Conservation (phyloP, 2,888 invertebrate species). For the Drosophila acutilabella region DNA sequence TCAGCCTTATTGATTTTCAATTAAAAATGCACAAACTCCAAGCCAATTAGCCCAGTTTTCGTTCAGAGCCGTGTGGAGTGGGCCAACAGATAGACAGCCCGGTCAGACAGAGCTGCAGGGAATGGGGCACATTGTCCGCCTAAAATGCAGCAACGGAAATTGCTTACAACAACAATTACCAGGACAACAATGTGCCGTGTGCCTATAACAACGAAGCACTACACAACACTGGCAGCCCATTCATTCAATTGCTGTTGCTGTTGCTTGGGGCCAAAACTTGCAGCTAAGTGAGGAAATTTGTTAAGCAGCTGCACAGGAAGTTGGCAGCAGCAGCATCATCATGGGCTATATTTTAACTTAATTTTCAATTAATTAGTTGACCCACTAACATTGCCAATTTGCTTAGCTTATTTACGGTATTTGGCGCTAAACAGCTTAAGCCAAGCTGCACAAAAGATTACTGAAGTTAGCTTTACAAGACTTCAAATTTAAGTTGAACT, state of each 20-base stretch:
- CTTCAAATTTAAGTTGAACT: background rate
- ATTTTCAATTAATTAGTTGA: slow-evolving; percentile 7
- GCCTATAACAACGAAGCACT: slow-evolving; percentile 9
- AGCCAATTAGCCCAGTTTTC: slow-evolving; percentile 78
- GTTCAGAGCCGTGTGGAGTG: slow-evolving; percentile 14
- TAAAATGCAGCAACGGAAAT: slow-evolving; percentile 73
- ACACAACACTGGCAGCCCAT: slow-evolving; percentile 17
- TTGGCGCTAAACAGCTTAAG: background rate
- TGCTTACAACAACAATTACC: slow-evolving; percentile 74
- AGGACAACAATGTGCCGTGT: slow-evolving; percentile 33
- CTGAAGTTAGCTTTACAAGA: no score
- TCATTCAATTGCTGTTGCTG: slow-evolving; percentile 9
- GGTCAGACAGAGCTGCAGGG: background rate
- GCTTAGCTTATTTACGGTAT: no score
- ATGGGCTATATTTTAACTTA: background rate
- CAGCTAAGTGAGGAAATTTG: slow-evolving; percentile 13
- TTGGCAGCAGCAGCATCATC: slow-evolving; percentile 11
- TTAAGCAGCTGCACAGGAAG: slow-evolving; percentile 9
- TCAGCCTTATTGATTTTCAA: slow-evolving; percentile 75
- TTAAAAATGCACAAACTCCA: slow-evolving; percentile 77
- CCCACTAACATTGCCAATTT: background rate
- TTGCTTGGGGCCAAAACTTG: background rate
- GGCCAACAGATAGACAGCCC: slow-evolving; percentile 7
- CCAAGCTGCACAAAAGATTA: background rate
- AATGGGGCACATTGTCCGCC: slow-evolving; percentile 20